These are phyloP conservation scores for Macrostomum lignano DNA, from an alignment of 1,140 invertebrate genomes.

Conservation along the genomic window DNA sequence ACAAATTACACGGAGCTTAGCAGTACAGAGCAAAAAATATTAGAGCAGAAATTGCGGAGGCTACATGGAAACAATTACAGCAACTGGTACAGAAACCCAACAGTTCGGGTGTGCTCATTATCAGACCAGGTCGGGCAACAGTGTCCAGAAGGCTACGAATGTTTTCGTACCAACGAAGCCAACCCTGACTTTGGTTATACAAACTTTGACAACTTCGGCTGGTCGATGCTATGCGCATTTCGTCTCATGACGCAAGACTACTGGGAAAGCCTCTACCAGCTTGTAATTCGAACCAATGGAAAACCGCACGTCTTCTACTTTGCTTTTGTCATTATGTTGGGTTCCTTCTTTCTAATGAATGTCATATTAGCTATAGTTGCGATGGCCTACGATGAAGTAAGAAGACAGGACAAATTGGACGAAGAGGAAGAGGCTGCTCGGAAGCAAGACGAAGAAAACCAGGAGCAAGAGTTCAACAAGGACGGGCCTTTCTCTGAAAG, in stretches of 20 bases:
- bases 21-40: too few relatives aligned
- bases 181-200: constrained; percentile 92
- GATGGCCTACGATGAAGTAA: constrained; percentile 73
- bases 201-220: constrained; percentile 84
- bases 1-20: too few relatives aligned
- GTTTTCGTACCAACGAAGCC: constrained; percentile 36
- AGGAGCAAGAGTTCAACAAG: too few relatives aligned
- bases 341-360: constrained; percentile 90
- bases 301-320: constrained; percentile 44
- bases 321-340: constrained; percentile 57
- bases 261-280: constrained; percentile 47
- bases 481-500: too few relatives aligned
- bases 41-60: too few relatives aligned
- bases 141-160: constrained; percentile 1
- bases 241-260: constrained; percentile 88
- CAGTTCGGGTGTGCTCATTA: too few relatives aligned
- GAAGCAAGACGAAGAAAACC: too few relatives aligned
- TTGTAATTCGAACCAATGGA: constrained; percentile 4
- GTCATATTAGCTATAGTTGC: constrained; percentile 94
- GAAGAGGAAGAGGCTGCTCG: constrained; percentile 36
- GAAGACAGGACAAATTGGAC: constrained; percentile 86
- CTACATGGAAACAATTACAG: too few relatives aligned
- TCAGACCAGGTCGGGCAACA: too few relatives aligned
- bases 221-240: constrained; percentile 76
- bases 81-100: too few relatives aligned